phyloP scores from a whole-genome alignment of 2,888 invertebrate species.

The Eudemis profundana region DNA sequence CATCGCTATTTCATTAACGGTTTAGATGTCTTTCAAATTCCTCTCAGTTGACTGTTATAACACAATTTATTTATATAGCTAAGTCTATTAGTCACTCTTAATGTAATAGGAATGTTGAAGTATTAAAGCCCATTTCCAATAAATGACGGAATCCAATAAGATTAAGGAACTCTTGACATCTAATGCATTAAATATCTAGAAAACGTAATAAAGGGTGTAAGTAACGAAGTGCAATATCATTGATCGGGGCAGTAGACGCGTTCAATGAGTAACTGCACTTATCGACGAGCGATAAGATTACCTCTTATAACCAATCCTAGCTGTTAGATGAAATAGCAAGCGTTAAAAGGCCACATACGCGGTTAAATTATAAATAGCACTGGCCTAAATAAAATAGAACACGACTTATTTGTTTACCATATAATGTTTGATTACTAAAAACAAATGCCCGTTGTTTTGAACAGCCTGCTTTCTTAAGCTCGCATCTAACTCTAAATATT shows the following conservation, averaged over 20 bases:
- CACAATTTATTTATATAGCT: constrained; percentile 53
- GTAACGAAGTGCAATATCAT: constrained; percentile 52
- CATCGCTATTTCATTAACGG: constrained; percentile 63
- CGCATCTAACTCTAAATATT: background rate
- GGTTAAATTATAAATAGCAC: background rate
- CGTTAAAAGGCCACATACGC: constrained; percentile 6
- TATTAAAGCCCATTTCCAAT: constrained; percentile 51
- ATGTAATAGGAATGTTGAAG: constrained; percentile 57
- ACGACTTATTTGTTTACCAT: constrained; percentile 3
- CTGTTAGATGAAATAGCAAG: constrained; percentile 48
- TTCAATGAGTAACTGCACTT: constrained; percentile 64
- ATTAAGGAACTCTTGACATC: background rate
- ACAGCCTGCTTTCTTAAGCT: background rate
- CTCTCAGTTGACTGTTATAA: constrained; percentile 64
- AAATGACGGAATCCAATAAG: too few relatives aligned
- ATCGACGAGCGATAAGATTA: constrained; percentile 79
- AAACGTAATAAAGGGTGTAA: background rate
- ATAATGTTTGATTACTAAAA: background rate
- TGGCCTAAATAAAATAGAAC: background rate
- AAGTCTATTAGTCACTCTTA: constrained; percentile 46
- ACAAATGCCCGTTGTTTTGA: background rate
- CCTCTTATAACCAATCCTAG: constrained; percentile 59
- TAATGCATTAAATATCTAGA: background rate
- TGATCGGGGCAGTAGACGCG: constrained; percentile 61
- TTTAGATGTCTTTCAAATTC: constrained; percentile 64